Conservation (phyloP, 2,113 vertebrate species). For the Sebastes fasciatus region DNA sequence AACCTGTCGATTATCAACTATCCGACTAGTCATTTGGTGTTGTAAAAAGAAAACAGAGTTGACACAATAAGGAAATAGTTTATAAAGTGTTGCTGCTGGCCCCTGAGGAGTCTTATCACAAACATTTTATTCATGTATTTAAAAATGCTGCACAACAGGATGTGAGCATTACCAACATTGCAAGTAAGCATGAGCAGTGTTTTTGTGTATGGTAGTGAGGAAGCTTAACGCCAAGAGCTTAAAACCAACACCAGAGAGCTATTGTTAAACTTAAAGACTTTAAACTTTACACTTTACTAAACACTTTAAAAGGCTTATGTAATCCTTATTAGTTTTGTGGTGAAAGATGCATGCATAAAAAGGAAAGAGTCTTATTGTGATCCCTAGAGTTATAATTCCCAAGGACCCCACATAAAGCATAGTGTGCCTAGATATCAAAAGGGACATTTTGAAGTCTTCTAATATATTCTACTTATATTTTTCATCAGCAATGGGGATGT, state of each 20-base stretch:
- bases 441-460: neutral
- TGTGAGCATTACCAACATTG: slow-evolving; percentile 33
- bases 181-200: slow-evolving; percentile 27
- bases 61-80: neutral
- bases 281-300: no score
- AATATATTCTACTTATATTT: neutral
- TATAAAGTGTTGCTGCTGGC: neutral
- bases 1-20: neutral
- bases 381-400: neutral
- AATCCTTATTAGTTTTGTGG: slow-evolving; percentile 5
- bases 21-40: neutral
- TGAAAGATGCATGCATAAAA: neutral
- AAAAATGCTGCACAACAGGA: slow-evolving; percentile 58
- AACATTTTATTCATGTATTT: slow-evolving; percentile 18
- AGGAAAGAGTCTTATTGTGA: neutral
- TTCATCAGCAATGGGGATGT: neutral
- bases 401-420: neutral
- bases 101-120: neutral
- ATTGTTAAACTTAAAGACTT: slow-evolving; percentile 37
- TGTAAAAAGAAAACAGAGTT: neutral
- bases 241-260: slow-evolving; percentile 16
- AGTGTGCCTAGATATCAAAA: neutral
- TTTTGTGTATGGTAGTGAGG: slow-evolving; percentile 23
- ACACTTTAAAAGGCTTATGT: slow-evolving; percentile 31
- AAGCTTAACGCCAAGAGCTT: slow-evolving; percentile 8